phyloP scores from a whole-genome alignment of 23 tunicate genomes.

The Trididemnum nubilum region DNA sequence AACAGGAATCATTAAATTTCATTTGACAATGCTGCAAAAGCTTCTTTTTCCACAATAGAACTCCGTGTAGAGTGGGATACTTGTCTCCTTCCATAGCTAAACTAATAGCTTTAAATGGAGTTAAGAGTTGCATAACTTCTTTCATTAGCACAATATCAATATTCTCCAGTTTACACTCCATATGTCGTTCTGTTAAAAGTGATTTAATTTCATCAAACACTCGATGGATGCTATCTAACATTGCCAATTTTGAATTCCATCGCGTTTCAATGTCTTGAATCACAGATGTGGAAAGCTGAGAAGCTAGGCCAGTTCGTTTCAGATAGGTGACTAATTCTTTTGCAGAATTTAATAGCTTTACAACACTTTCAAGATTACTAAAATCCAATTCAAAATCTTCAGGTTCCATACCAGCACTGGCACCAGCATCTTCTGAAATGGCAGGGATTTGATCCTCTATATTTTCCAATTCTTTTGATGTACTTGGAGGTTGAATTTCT shows the following conservation, averaged over 20 bases:
- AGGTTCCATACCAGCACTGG: neutral
- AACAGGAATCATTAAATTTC: neutral
- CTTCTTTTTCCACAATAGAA: conserved; percentile 28
- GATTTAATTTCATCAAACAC: conserved; percentile 9
- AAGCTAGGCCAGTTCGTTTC: conserved; percentile 22
- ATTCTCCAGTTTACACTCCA: neutral
- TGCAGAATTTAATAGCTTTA: neutral
- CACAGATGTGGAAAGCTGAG: neutral
- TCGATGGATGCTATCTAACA: neutral
- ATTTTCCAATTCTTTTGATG: too few species aligned
- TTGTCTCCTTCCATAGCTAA: conserved; percentile 28
- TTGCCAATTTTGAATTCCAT: conserved; percentile 32
- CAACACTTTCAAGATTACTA: neutral
- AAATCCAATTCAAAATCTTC: neutral
- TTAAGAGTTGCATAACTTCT: neutral
- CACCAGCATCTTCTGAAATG: too few species aligned
- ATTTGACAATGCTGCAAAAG: conserved; percentile 23
- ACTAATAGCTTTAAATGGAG: conserved; percentile 10
- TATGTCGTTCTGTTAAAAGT: conserved; percentile 14
- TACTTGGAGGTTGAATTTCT: neutral
- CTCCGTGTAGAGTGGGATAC: conserved; percentile 29
- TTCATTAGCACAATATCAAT: conserved; percentile 25
- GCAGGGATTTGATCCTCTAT: too few species aligned
- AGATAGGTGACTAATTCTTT: conserved; percentile 25
- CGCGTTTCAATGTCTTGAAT: too few species aligned